Evolutionary conservation across 2,888 invertebrate species (phyloP).

Genomic region (Girardia tigrina): DNA sequence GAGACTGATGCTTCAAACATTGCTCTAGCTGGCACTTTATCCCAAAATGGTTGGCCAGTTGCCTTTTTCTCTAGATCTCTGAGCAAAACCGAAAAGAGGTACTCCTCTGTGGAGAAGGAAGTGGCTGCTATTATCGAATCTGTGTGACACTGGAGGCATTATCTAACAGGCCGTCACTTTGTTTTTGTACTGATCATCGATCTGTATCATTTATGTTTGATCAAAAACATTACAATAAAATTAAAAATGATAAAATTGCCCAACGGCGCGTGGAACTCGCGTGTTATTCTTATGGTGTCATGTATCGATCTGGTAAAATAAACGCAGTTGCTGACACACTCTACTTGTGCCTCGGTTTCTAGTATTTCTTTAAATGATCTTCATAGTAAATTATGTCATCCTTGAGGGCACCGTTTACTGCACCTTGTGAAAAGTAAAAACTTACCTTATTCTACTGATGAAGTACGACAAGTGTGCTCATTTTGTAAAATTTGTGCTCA

Average conservation of each 20-base stretch:
- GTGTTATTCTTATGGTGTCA: conserved; percentile 30
- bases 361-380: conserved; percentile 30
- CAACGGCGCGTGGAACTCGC: conserved; percentile 31
- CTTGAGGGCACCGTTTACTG: conserved; percentile 35
- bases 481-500: conserved; percentile 35
- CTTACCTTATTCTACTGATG: conserved; percentile 36
- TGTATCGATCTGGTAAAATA: conserved; percentile 30
- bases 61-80: conserved; percentile 16
- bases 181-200: not conserved
- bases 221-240: not conserved
- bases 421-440: conserved; percentile 37
- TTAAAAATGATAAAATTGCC: conserved; percentile 33
- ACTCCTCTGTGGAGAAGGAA: conserved; percentile 2
- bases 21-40: conserved; percentile 12
- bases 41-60: conserved; percentile 4
- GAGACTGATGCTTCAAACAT: conserved; percentile 17
- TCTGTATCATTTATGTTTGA: not conserved
- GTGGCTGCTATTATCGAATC: not conserved
- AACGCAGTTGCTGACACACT: conserved; percentile 30
- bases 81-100: not conserved
- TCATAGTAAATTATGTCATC: conserved; percentile 38
- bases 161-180: not conserved
- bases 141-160: not conserved
- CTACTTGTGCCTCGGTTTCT: not conserved
- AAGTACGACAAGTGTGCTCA: conserved; percentile 28